Conservation (phyloP, 2,797 vertebrate genomes). For the Siniperca undulata region DNA sequence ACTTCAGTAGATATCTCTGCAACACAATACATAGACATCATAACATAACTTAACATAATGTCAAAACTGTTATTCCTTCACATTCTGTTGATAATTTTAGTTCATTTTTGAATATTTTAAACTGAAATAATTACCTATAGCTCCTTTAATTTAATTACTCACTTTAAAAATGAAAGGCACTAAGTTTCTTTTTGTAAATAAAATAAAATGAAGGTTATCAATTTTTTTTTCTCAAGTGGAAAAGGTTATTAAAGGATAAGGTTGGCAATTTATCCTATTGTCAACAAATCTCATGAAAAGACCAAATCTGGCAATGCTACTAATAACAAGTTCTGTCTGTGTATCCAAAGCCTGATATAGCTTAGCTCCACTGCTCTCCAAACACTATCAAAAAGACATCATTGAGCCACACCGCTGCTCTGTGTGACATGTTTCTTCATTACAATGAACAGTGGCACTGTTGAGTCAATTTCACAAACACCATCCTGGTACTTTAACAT, state of each 20-base stretch:
- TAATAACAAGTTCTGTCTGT: background rate
- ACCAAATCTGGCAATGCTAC: background rate
- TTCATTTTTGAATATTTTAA: too few species aligned
- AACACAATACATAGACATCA: too few species aligned
- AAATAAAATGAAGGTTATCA: background rate
- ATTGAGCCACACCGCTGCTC: background rate
- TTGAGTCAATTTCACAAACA: background rate
- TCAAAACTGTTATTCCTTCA: too few species aligned
- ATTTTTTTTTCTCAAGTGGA: background rate
- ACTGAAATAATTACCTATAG: too few species aligned
- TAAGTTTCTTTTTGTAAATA: background rate
- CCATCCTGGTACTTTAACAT: background rate
- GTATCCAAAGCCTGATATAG: background rate
- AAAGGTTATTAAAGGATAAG: constrained; percentile 9
- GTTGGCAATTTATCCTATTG: background rate
- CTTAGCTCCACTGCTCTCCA: background rate
- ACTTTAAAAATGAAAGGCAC: background rate
- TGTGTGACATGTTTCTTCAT: background rate
- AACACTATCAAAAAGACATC: background rate
- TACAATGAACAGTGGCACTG: background rate
- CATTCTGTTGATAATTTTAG: too few species aligned
- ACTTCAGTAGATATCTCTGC: too few species aligned
- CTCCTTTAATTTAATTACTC: constrained; percentile 7
- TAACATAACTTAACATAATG: too few species aligned
- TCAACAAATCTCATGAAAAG: background rate